These are phyloP conservation scores for Reticulitermes speratus DNA, from an alignment of 1,140 invertebrate genomes.

Conservation along the genomic window DNA sequence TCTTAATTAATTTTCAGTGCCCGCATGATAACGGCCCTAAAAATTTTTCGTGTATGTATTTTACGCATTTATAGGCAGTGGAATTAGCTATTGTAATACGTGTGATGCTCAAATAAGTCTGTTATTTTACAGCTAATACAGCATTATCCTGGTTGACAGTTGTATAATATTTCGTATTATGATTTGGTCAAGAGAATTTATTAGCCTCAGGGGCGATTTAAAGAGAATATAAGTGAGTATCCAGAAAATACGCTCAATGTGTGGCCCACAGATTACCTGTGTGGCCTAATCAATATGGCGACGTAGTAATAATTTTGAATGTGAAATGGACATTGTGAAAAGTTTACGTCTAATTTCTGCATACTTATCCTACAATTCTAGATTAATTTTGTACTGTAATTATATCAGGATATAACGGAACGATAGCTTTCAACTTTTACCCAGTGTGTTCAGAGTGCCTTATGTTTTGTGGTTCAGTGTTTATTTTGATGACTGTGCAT, in stretches of 20 bases:
- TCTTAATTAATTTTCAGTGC: too few relatives aligned
- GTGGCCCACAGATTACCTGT: too few relatives aligned
- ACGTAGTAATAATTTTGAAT: neutral
- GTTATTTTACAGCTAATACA: too few relatives aligned
- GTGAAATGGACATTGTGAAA: neutral
- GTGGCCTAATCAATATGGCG: slow-evolving; percentile 9
- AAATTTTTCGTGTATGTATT: too few relatives aligned
- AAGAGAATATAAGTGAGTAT: neutral
- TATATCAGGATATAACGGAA: neutral
- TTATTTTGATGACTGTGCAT: slow-evolving; percentile 6
- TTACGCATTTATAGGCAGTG: too few relatives aligned
- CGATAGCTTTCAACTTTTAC: neutral
- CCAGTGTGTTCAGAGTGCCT: neutral
- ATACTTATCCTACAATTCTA: neutral
- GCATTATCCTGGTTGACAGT: too few relatives aligned
- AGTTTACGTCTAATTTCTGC: neutral
- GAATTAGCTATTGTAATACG: too few relatives aligned
- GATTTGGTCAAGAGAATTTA: neutral
- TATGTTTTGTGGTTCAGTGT: neutral
- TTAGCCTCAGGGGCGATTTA: neutral
- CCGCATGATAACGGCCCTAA: too few relatives aligned
- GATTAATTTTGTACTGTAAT: neutral
- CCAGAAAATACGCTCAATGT: neutral
- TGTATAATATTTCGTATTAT: too few relatives aligned
- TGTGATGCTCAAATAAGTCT: too few relatives aligned